A percentile compares a stretch with the other conserved stretches of the same genome.
phyloP scores from a whole-genome alignment of 1,140 invertebrate species.

The Musca domestica region DNA sequence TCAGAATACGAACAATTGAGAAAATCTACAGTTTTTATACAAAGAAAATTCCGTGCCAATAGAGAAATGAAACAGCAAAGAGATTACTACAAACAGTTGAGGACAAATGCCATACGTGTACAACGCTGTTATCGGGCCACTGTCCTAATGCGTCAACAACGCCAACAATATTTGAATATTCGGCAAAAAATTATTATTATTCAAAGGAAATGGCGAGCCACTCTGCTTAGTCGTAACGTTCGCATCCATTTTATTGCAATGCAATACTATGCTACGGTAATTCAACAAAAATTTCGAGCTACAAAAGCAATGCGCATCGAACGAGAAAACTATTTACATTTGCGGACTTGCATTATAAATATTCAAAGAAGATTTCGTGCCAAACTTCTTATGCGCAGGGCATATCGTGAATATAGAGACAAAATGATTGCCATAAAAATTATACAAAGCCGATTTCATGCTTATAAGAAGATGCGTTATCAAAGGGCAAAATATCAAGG shows the following conservation, averaged over 20 bases:
- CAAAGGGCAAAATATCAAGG: constrained; percentile 25
- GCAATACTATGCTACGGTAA: constrained; percentile 33
- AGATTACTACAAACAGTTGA: background rate
- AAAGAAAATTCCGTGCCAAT: constrained; percentile 26
- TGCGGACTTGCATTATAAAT: constrained; percentile 28
- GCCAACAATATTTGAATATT: constrained; percentile 34
- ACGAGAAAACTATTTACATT: constrained; percentile 25
- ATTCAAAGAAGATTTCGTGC: constrained; percentile 32
- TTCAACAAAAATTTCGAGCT: constrained; percentile 32
- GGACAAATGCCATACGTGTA: constrained; percentile 31
- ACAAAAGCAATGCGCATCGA: constrained; percentile 11
- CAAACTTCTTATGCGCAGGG: constrained; percentile 27
- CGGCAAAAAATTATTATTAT: constrained; percentile 26
- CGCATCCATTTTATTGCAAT: constrained; percentile 29
- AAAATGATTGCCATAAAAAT: constrained; percentile 20
- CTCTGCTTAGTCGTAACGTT: constrained; percentile 13
- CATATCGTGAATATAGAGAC: constrained; percentile 1
- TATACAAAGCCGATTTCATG: constrained; percentile 36
- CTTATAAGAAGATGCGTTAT: constrained; percentile 36
- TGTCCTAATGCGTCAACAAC: constrained; percentile 29
- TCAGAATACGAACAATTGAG: constrained; percentile 36
- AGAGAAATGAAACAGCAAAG: background rate
- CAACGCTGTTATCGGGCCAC: constrained; percentile 30
- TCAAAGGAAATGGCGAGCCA: constrained; percentile 34
- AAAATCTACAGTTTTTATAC: constrained; percentile 36